Conservation (phyloP, 2,113 vertebrate species). For the Otus sunia region DNA sequence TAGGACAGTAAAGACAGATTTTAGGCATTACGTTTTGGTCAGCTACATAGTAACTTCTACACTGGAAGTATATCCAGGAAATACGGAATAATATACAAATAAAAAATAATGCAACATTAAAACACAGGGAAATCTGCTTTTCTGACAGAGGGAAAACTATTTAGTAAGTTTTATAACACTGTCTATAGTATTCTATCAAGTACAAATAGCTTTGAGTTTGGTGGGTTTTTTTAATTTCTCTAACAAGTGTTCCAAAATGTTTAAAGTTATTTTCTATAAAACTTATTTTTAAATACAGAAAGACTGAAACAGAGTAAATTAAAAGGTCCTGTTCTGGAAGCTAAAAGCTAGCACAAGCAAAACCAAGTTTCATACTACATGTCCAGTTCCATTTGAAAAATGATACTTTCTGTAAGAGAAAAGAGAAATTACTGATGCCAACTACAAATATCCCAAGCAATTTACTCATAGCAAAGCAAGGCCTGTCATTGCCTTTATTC, state of each 20-base stretch:
- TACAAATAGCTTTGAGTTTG: background rate
- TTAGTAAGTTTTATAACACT: background rate
- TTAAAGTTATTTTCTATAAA: background rate
- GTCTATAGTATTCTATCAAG: background rate
- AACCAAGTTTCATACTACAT: background rate
- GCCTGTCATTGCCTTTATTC: background rate
- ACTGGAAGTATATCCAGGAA: background rate
- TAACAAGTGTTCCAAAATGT: background rate
- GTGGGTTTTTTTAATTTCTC: background rate
- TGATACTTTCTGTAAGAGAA: background rate
- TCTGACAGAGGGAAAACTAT: background rate
- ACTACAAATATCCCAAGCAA: background rate
- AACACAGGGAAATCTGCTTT: background rate
- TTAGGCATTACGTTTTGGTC: background rate
- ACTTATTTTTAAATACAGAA: background rate
- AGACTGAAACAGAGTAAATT: background rate
- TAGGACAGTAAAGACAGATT: slow-evolving; percentile 8
- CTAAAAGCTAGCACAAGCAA: background rate
- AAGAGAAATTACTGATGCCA: background rate
- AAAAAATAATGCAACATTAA: background rate
- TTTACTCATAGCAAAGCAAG: background rate
- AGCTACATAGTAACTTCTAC: background rate
- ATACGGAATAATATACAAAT: rapidly evolving
- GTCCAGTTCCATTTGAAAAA: background rate
- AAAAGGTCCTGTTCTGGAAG: background rate